phyloP scores from a whole-genome alignment of 2,888 invertebrate genomes.

The Scrobipalpa atriplicella region DNA sequence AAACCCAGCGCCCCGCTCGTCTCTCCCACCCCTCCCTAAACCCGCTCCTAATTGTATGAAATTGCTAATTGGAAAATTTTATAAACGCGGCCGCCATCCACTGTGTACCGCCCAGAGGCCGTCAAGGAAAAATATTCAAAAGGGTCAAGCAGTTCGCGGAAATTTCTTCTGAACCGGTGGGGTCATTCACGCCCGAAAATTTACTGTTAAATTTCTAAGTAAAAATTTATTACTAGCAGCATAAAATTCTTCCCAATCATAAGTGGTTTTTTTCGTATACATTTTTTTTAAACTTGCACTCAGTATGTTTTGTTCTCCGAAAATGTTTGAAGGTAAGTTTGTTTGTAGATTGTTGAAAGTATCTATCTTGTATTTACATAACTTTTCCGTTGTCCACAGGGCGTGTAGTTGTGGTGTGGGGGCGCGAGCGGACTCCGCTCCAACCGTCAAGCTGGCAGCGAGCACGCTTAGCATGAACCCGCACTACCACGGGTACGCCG shows the following conservation, averaged over 20 bases:
- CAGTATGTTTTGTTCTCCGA: too few relatives aligned
- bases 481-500: conserved; percentile 93
- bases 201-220: conserved; percentile 35
- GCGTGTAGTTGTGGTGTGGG: conserved; percentile 80
- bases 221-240: conserved; percentile 11
- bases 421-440: conserved; percentile 79
- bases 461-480: conserved; percentile 95
- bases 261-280: conserved; percentile 4
- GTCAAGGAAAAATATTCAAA: conserved; percentile 56
- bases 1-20: conserved; percentile 57
- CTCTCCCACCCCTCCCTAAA: conserved; percentile 48
- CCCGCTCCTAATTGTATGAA: conserved; percentile 81
- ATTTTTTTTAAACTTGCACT: neutral
- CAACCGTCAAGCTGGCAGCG: conserved; percentile 93
- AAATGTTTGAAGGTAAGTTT: too few relatives aligned
- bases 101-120: conserved; percentile 49
- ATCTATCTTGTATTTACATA: too few relatives aligned
- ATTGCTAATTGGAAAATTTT: conserved; percentile 83
- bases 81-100: conserved; percentile 76
- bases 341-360: too few relatives aligned
- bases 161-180: conserved; percentile 25
- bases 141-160: conserved; percentile 46
- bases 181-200: conserved; percentile 32
- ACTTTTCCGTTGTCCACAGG: conserved; percentile 57
- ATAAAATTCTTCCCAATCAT: conserved; percentile 1